Conservation (phyloP, 2,113 vertebrate species). For the Dasyurus viverrinus region DNA sequence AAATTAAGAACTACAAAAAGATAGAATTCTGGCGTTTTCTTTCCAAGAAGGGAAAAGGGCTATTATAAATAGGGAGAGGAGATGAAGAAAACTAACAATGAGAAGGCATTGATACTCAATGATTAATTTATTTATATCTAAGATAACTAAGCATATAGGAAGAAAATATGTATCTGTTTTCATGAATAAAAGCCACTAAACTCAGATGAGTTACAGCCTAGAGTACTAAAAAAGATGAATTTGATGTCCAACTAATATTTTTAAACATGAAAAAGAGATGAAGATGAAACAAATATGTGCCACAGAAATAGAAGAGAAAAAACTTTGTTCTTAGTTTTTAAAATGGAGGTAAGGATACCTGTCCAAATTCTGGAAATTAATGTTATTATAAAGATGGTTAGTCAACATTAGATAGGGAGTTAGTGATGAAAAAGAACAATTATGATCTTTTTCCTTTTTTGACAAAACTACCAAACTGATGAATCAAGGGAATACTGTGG, state of each 20-base stretch:
- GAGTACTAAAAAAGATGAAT: background rate
- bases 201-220: background rate
- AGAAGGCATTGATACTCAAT: background rate
- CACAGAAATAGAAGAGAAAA: background rate
- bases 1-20: background rate
- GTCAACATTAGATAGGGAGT: background rate
- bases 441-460: background rate
- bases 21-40: background rate
- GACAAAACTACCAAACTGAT: background rate
- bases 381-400: background rate
- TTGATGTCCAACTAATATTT: background rate
- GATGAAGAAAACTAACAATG: background rate
- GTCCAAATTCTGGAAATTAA: background rate
- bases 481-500: background rate
- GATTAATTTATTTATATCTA: background rate
- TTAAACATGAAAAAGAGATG: background rate
- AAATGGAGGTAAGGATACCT: background rate
- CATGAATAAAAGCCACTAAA: background rate
- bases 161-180: background rate
- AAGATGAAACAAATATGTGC: background rate
- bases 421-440: background rate
- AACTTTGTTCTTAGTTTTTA: background rate
- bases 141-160: background rate
- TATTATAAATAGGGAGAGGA: background rate
- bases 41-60: background rate